Evolutionary conservation across 92 coral and sea anemone species (phyloP).

Genomic region (Zoanthus solanderi): DNA sequence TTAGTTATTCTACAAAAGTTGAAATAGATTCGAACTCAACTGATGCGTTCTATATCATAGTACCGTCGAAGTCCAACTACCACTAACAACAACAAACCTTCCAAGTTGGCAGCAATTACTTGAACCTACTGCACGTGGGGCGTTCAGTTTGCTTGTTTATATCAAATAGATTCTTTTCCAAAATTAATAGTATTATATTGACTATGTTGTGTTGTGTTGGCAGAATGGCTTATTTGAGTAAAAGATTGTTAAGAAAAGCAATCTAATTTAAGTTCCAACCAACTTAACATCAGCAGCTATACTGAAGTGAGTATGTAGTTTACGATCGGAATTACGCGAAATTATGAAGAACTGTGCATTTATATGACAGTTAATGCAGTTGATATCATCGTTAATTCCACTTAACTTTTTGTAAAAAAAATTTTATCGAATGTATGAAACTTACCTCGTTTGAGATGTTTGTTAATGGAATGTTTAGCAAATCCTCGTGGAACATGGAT

Average conservation of each 20-base stretch:
- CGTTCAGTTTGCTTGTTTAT: conserved; percentile 14
- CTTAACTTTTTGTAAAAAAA: not conserved
- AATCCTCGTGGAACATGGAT: conserved; percentile 81
- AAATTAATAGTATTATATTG: not conserved
- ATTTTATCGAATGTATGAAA: not conserved
- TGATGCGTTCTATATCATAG: not conserved
- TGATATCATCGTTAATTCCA: not conserved
- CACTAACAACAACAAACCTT: conserved; percentile 17
- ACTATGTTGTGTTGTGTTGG: not conserved
- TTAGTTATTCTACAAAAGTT: not conserved
- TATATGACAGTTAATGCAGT: not conserved
- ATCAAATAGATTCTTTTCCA: not conserved
- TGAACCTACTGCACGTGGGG: conserved; percentile 38
- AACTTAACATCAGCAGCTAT: not conserved
- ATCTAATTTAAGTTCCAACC: not conserved
- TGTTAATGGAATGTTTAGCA: conserved; percentile 83
- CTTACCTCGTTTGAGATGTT: conserved; percentile 31
- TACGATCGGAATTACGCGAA: conserved; percentile 11
- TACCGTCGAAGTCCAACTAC: not conserved
- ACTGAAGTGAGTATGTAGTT: not conserved
- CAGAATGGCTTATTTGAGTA: not conserved
- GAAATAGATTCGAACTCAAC: not conserved
- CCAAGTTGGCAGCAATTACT: not conserved
- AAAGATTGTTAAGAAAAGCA: not conserved
- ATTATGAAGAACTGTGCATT: not conserved